Evolutionary conservation across 2,113 vertebrate species (phyloP), one percentile per base, ranked within the genome.

Genomic region (Cynoglossus semilaevis): DNA sequence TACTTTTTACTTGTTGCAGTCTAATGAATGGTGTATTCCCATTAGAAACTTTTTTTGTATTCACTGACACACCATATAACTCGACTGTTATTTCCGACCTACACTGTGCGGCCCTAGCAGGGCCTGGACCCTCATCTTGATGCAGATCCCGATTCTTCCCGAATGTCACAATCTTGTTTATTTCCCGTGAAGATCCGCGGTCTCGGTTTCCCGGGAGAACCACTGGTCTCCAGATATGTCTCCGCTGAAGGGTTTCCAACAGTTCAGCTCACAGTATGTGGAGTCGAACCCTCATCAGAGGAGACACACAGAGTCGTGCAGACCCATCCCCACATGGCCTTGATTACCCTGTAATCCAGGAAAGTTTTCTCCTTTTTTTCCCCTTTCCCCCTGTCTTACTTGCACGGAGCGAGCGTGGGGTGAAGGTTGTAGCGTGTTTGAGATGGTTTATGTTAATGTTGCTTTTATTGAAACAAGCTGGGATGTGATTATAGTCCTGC

Each of bases 381-480:
- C 44, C 46, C 41, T 58, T 10, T 16, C 46, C 41, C 62, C 37
- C 37, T 14, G 15, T 67, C 54, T 54, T 65, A 64, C 56, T 66
- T 63, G 72, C 64, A 37, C 65, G 57, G 63, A 74, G 68, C 6
- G 38, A 70, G 68, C 29, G 14, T n/a, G 60, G 70, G 58, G 59
- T 70, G 75, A 72, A 75, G 72, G 55, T 63, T 78, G 82, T 72
- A 77, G 70, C 54, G 64, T 66, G 79, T 72, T 83, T 82, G 79
- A 81, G 72, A 85, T 79, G 73, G 74, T 80, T 77, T 88, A 90
- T 88, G 89, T 80, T 90, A 90, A 91, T 88, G 78, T 72, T 63
- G 50, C 74, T 56, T 81, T 89, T 88, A 90, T 91, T 88, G 88
- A 81, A 86, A 85, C 82, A 85, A 86, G 83, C 83, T 86, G 80